phyloP scores from a whole-genome alignment of 2,888 invertebrate genomes.

The Beris morrisii region DNA sequence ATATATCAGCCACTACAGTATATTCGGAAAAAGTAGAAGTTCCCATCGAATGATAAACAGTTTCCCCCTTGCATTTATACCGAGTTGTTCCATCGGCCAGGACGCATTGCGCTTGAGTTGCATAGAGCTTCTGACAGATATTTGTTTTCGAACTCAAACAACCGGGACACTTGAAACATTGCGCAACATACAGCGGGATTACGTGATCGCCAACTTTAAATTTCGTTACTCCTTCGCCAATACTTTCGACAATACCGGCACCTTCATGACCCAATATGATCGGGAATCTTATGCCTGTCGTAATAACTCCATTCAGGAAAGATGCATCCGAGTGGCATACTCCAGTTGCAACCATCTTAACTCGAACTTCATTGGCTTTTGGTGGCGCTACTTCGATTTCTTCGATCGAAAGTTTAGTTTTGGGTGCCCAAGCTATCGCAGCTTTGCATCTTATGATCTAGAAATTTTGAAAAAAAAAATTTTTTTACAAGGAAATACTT shows the following conservation, averaged over 20 bases:
- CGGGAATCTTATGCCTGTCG: slow-evolving; percentile 85
- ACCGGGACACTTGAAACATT: slow-evolving; percentile 95
- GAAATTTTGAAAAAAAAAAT: not conserved
- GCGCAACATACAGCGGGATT: slow-evolving; percentile 94
- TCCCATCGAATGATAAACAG: slow-evolving; percentile 93
- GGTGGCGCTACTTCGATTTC: slow-evolving; percentile 94
- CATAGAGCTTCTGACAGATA: slow-evolving; percentile 89
- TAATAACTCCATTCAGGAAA: slow-evolving; percentile 82
- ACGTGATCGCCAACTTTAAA: slow-evolving; percentile 93
- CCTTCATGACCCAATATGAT: slow-evolving; percentile 96
- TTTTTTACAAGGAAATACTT: too few species aligned
- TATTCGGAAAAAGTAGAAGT: slow-evolving; percentile 93
- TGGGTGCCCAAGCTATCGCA: slow-evolving; percentile 95
- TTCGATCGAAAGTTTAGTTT: slow-evolving; percentile 85
- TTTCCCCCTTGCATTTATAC: slow-evolving; percentile 68
- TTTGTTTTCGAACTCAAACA: slow-evolving; percentile 96
- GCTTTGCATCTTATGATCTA: slow-evolving; percentile 89
- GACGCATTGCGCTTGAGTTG: slow-evolving; percentile 82
- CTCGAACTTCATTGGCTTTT: slow-evolving; percentile 86
- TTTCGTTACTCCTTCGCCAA: slow-evolving; percentile 87
- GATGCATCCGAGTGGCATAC: slow-evolving; percentile 93
- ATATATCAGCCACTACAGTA: slow-evolving; percentile 92
- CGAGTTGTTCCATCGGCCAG: slow-evolving; percentile 92
- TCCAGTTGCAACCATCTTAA: slow-evolving; percentile 79
- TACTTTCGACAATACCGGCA: slow-evolving; percentile 93